A percentile compares a stretch with the other conserved stretches of the same genome.
Conservation (phyloP, 2,888 invertebrate species). For the Cyaniris semiargus region DNA sequence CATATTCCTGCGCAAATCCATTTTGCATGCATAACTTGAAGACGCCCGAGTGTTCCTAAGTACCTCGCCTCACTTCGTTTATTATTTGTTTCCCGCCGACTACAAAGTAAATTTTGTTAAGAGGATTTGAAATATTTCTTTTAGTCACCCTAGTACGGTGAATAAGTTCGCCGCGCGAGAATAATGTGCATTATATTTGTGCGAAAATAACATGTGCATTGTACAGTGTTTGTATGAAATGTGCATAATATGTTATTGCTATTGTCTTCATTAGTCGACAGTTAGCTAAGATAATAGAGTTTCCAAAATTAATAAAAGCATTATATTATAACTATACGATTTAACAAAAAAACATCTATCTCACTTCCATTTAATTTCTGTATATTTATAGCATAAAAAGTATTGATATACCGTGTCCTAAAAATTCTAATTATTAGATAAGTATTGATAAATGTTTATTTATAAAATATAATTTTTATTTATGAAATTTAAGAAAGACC, state of each 20-base stretch:
- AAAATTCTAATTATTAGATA: too few species aligned
- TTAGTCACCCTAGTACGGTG: not conserved
- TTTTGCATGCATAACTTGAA: slow-evolving; percentile 66
- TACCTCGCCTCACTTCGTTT: slow-evolving; percentile 40
- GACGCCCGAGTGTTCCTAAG: slow-evolving; percentile 62
- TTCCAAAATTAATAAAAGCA: too few species aligned
- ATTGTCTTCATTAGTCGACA: not conserved
- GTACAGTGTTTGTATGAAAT: not conserved
- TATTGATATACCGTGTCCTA: too few species aligned
- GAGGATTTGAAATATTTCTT: slow-evolving; percentile 30
- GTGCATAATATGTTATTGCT: not conserved
- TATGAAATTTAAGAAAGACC: too few species aligned
- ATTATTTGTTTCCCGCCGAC: slow-evolving; percentile 24
- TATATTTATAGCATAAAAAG: too few species aligned
- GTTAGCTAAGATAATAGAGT: not conserved
- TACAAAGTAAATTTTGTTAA: slow-evolving; percentile 20
- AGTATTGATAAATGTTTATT: too few species aligned
- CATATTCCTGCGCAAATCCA: slow-evolving; percentile 68
- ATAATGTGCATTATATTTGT: slow-evolving; percentile 7
- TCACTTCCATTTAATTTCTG: too few species aligned
- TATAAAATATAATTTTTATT: too few species aligned
- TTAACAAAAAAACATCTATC: too few species aligned
- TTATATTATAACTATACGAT: too few species aligned
- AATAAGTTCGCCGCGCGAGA: not conserved
- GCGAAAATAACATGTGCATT: not conserved